These are phyloP conservation scores for Thereva unica DNA, from an alignment of 2,888 invertebrate genomes.

Conservation along the genomic window DNA sequence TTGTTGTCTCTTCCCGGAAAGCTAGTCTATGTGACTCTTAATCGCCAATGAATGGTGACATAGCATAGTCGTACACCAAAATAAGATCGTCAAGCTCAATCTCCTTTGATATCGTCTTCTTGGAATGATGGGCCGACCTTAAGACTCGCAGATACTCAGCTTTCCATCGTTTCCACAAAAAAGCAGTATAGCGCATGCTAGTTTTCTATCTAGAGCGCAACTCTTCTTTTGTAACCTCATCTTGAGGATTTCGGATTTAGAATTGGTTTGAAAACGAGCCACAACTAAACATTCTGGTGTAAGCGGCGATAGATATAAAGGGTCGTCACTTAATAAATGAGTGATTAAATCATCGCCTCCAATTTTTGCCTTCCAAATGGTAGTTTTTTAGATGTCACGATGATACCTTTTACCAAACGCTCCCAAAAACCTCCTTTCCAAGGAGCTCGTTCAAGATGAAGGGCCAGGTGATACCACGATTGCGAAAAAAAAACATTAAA, in stretches of 20 bases:
- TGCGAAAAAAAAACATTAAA: no score
- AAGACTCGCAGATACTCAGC: constrained; percentile 20
- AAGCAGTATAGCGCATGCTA: constrained; percentile 18
- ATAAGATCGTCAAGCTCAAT: constrained; percentile 12
- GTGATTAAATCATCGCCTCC: no score
- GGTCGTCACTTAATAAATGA: no score
- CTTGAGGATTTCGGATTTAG: no score
- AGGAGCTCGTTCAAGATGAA: no score
- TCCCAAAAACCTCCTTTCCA: no score
- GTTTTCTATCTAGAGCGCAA: constrained; percentile 23
- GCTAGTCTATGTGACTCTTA: background rate
- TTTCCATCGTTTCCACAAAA: constrained; percentile 37
- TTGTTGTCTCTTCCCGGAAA: constrained; percentile 33
- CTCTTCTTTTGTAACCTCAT: no score
- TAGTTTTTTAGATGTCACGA: background rate
- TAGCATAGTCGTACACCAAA: background rate
- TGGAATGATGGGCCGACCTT: constrained; percentile 12
- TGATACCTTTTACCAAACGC: no score
- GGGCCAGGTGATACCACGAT: no score
- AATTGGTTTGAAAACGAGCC: background rate
- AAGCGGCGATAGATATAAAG: no score
- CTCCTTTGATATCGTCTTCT: constrained; percentile 5
- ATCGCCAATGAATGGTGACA: constrained; percentile 5
- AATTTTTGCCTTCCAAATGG: background rate
- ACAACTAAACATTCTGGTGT: background rate